These are phyloP conservation scores for Halcyon malimbica DNA, from an alignment of 2,113 vertebrate species.

Conservation along the genomic window DNA sequence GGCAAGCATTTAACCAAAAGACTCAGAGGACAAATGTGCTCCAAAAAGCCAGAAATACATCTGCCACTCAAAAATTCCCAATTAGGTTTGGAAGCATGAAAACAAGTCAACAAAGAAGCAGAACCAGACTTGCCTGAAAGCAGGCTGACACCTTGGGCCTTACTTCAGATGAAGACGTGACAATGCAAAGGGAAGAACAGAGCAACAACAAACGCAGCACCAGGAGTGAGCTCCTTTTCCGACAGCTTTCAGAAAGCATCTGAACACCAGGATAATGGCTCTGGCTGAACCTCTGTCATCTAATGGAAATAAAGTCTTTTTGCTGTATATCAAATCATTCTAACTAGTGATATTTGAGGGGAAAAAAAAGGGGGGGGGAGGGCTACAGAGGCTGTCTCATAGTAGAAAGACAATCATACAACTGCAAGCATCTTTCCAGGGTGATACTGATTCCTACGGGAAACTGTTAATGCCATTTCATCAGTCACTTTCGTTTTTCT, in stretches of 20 bases:
- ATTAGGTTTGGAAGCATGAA: neutral
- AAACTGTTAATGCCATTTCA: neutral
- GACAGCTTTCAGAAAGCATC: neutral
- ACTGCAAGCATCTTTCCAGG: neutral
- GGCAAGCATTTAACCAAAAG: neutral
- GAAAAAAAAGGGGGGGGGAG: accelerated
- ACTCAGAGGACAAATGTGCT: accelerated
- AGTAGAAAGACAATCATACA: neutral
- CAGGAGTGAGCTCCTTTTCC: neutral
- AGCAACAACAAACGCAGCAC: neutral
- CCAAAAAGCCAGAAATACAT: neutral
- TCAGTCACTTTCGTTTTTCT: neutral
- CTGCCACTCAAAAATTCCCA: neutral
- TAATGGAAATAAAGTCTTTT: neutral
- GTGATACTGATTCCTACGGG: neutral
- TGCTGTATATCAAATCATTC: neutral
- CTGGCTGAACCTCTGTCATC: neutral
- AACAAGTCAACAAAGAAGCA: neutral
- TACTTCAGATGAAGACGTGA: neutral
- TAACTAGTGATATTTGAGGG: neutral
- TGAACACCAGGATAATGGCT: neutral
- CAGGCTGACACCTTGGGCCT: neutral
- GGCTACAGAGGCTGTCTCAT: neutral
- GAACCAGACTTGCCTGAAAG: neutral
- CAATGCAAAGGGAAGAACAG: neutral